A percentile compares a stretch with the other conserved stretches of the same genome.
These are phyloP conservation scores for Drosophila teissieri DNA, from an alignment of 1,140 invertebrate species.

Conservation along the genomic window DNA sequence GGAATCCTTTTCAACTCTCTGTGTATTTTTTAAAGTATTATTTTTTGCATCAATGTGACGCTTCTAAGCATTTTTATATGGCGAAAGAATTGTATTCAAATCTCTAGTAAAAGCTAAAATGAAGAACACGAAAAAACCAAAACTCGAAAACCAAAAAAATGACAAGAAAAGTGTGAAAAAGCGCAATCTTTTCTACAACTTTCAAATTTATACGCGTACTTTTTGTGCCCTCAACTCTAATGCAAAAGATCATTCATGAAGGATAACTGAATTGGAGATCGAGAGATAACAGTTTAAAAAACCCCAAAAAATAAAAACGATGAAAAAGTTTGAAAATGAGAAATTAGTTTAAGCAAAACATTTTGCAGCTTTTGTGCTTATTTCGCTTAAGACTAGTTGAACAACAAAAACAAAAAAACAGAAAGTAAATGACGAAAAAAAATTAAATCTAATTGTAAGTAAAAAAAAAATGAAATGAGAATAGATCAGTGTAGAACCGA, in stretches of 20 bases:
- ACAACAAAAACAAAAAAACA: slow-evolving; percentile 53
- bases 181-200: slow-evolving; percentile 70
- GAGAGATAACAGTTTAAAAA: slow-evolving; percentile 46
- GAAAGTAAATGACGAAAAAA: slow-evolving; percentile 53
- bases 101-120: slow-evolving; percentile 64
- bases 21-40: slow-evolving; percentile 75
- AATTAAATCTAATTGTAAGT: slow-evolving; percentile 70
- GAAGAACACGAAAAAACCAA: slow-evolving; percentile 28
- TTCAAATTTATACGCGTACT: slow-evolving; percentile 76
- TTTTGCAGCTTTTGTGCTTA: slow-evolving; percentile 84
- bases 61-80: slow-evolving; percentile 77
- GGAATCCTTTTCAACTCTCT: slow-evolving; percentile 66
- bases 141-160: slow-evolving; percentile 30
- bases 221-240: slow-evolving; percentile 73
- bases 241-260: slow-evolving; percentile 75
- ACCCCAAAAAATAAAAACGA: slow-evolving; percentile 25
- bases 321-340: slow-evolving; percentile 34
- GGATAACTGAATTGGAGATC: slow-evolving; percentile 58
- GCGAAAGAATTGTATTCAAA: slow-evolving; percentile 71
- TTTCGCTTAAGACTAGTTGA: slow-evolving; percentile 84
- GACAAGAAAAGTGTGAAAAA: slow-evolving; percentile 42
- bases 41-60: slow-evolving; percentile 79
- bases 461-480: slow-evolving; percentile 53
- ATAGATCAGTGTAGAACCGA: slow-evolving; percentile 46
- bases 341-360: slow-evolving; percentile 80